Evolutionary conservation across 2,888 invertebrate genomes (phyloP).

Genomic region (Monopis laevigella): DNA sequence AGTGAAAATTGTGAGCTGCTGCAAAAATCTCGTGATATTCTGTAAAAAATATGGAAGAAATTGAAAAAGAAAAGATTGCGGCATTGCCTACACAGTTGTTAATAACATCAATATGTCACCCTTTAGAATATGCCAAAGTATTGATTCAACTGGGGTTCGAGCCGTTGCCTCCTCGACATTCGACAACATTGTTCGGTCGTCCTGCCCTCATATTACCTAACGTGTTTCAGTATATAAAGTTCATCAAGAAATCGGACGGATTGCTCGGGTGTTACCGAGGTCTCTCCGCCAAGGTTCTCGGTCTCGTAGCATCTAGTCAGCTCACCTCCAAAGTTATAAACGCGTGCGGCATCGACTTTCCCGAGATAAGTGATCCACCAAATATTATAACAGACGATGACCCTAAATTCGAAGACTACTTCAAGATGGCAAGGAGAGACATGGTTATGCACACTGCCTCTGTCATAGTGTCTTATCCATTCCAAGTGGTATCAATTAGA

Average conservation of each 20-base stretch:
- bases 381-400: slow-evolving; percentile 57
- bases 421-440: slow-evolving; percentile 69
- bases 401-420: slow-evolving; percentile 55
- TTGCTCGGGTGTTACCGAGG: slow-evolving; percentile 89
- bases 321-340: slow-evolving; percentile 73
- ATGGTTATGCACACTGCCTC: slow-evolving; percentile 79
- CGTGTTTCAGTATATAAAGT: slow-evolving; percentile 88
- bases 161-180: slow-evolving; percentile 81
- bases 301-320: slow-evolving; percentile 74
- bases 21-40: slow-evolving; percentile 21
- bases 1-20: slow-evolving; percentile 1
- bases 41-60: slow-evolving; percentile 52
- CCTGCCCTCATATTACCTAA: slow-evolving; percentile 88
- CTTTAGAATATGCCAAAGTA: slow-evolving; percentile 88
- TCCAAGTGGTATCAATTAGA: slow-evolving; percentile 90
- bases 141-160: slow-evolving; percentile 92
- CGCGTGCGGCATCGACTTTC: slow-evolving; percentile 55
- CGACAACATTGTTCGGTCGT: slow-evolving; percentile 81
- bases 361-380: slow-evolving; percentile 55
- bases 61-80: slow-evolving; percentile 60
- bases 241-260: slow-evolving; percentile 87
- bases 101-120: slow-evolving; percentile 76
- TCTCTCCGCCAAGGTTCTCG: slow-evolving; percentile 80
- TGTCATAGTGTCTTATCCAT: slow-evolving; percentile 87
- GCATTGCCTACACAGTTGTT: slow-evolving; percentile 65